phyloP scores from a whole-genome alignment of 2,888 invertebrate species.

The Brachylomia viminalis region DNA sequence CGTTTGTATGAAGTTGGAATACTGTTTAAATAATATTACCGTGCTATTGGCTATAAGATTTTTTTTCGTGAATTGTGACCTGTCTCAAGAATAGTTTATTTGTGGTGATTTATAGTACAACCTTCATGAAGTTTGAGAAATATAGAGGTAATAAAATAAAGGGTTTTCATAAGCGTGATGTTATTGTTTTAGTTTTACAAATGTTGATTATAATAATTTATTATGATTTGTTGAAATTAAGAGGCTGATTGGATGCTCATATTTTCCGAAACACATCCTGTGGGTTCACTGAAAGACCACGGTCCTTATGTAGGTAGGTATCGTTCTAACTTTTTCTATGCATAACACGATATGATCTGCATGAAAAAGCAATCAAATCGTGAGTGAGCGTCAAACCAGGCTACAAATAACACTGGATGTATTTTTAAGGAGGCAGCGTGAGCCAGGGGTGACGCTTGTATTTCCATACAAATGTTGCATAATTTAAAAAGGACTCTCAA shows the following conservation, averaged over 20 bases:
- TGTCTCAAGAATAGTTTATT: background rate
- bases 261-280: background rate
- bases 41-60: no score
- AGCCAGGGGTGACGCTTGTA: slow-evolving; percentile 80
- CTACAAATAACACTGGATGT: slow-evolving; percentile 85
- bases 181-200: background rate
- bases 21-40: no score
- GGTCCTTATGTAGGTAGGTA: slow-evolving; percentile 1
- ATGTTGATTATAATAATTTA: background rate
- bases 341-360: slow-evolving; percentile 80
- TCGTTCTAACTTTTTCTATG: slow-evolving; percentile 37
- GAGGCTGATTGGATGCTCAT: background rate
- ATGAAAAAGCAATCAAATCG: slow-evolving; percentile 89
- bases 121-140: background rate
- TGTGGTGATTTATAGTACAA: background rate
- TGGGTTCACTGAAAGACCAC: background rate
- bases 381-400: slow-evolving; percentile 83
- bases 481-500: slow-evolving; percentile 84
- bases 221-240: background rate
- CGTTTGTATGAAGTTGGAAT: no score
- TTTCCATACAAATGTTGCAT: slow-evolving; percentile 90
- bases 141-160: background rate
- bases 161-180: background rate
- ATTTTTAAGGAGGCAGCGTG: slow-evolving; percentile 83
- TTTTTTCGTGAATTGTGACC: background rate